A percentile compares a stretch with the other conserved stretches of the same genome.
phyloP scores from a whole-genome alignment of 1,140 invertebrate genomes.

The Hycleus phaleratus region DNA sequence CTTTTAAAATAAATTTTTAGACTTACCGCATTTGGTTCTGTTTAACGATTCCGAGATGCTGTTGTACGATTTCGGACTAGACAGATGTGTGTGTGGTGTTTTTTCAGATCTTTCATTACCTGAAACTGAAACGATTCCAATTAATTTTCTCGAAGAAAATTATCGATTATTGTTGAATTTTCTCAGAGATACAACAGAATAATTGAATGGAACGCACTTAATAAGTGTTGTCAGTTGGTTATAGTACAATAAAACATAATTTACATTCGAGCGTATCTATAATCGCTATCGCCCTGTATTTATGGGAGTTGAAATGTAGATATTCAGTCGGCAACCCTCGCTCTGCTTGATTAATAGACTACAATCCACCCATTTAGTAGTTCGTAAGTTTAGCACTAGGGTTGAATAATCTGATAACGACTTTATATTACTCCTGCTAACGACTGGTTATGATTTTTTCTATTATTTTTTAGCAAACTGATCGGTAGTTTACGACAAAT shows the following conservation, averaged over 20 bases:
- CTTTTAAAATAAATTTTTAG: too few relatives aligned
- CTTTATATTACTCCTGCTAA: slow-evolving; percentile 19
- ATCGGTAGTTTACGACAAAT: too few relatives aligned
- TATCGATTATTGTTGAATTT: slow-evolving; percentile 1
- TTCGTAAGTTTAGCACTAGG: slow-evolving; percentile 30
- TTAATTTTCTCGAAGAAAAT: not conserved
- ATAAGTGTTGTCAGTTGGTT: slow-evolving; percentile 13
- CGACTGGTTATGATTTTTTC: not conserved
- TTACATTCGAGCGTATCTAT: slow-evolving; percentile 14
- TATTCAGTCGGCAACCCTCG: slow-evolving; percentile 17
- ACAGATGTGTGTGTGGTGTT: slow-evolving; percentile 28
- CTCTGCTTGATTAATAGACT: slow-evolving; percentile 31
- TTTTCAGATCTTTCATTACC: slow-evolving; percentile 32
- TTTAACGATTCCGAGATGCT: slow-evolving; percentile 31
- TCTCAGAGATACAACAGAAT: not conserved
- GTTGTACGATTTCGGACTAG: slow-evolving; percentile 33
- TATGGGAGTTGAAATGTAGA: slow-evolving; percentile 18
- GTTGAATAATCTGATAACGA: slow-evolving; percentile 33
- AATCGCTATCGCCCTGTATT: slow-evolving; percentile 18
- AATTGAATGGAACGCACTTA: not conserved
- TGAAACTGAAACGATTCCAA: slow-evolving; percentile 11
- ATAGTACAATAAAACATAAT: slow-evolving; percentile 19
- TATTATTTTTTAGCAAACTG: too few relatives aligned
- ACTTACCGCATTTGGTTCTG: slow-evolving; percentile 37
- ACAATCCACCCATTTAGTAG: slow-evolving; percentile 29